phyloP scores from a whole-genome alignment of 1,140 invertebrate genomes.

The Pachyrhynchus sulphureomaculatus region DNA sequence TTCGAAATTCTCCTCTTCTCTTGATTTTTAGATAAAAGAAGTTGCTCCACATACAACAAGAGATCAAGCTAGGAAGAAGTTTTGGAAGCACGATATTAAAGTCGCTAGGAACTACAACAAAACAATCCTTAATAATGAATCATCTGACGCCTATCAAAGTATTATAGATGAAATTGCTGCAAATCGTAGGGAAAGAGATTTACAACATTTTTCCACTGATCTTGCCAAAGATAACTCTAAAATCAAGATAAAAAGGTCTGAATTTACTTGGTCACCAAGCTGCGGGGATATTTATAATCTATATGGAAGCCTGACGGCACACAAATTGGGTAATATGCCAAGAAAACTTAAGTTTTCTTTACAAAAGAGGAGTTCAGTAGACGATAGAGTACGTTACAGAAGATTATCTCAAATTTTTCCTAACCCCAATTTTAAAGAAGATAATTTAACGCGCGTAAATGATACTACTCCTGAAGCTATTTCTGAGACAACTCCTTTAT shows the following conservation, averaged over 20 bases:
- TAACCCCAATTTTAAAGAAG: slow-evolving; percentile 4
- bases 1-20: neutral
- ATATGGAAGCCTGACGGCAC: neutral
- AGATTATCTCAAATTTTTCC: slow-evolving; percentile 32
- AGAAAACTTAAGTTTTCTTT: neutral
- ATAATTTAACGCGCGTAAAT: slow-evolving; percentile 53
- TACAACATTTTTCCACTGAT: slow-evolving; percentile 31
- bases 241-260: slow-evolving; percentile 18
- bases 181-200: slow-evolving; percentile 13
- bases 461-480: slow-evolving; percentile 42
- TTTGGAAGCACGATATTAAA: slow-evolving; percentile 70
- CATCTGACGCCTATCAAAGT: slow-evolving; percentile 4
- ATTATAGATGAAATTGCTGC: neutral
- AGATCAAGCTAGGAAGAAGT: slow-evolving; percentile 53
- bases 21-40: slow-evolving; percentile 65
- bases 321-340: neutral
- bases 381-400: neutral
- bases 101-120: slow-evolving; percentile 59
- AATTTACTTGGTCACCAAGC: slow-evolving; percentile 35
- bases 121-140: slow-evolving; percentile 44
- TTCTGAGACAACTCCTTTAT: slow-evolving; percentile 13
- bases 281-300: slow-evolving; percentile 9
- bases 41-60: slow-evolving; percentile 64
- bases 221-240: slow-evolving; percentile 26
- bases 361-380: neutral